phyloP scores from a whole-genome alignment of 37 sponge, comb jelly and placozoan genomes.

The Chondrilla cf. caribensis region DNA sequence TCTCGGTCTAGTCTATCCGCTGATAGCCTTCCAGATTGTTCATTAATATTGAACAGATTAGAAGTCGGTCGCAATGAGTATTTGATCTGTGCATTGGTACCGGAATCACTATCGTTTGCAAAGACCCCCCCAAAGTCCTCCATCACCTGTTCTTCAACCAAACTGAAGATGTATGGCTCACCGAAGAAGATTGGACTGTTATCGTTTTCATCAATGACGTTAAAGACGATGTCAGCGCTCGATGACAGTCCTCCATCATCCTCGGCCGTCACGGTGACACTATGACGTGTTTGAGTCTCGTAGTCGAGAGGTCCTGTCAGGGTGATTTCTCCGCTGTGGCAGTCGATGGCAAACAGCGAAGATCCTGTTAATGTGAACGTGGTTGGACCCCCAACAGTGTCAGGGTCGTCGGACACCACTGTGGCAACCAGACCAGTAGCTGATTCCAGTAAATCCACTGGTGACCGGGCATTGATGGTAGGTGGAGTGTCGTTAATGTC shows the following conservation, averaged over 20 bases:
- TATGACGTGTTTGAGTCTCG: slow-evolving; percentile 26
- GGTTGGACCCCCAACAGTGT: slow-evolving; percentile 4
- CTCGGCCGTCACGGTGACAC: neutral
- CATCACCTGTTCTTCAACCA: neutral
- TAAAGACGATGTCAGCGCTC: neutral
- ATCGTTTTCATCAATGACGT: slow-evolving; percentile 41
- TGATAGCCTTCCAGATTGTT: neutral
- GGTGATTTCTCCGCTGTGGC: slow-evolving; percentile 8
- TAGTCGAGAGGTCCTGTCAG: slow-evolving; percentile 36
- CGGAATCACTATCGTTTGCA: slow-evolving; percentile 58
- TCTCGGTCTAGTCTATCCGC: slow-evolving; percentile 16
- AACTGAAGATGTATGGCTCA: neutral
- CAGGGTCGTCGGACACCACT: slow-evolving; percentile 42
- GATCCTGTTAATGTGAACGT: neutral
- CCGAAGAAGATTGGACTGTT: slow-evolving; percentile 31
- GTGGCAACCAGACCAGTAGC: slow-evolving; percentile 15
- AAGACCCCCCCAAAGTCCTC: neutral
- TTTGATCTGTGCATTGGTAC: slow-evolving; percentile 37
- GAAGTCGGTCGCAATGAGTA: slow-evolving; percentile 28
- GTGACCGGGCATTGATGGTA: neutral
- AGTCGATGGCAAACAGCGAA: neutral
- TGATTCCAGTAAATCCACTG: slow-evolving; percentile 23
- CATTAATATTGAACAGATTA: neutral
- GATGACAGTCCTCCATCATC: slow-evolving; percentile 17
- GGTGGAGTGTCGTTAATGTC: slow-evolving; percentile 53